Conservation (phyloP, 2,888 invertebrate genomes). For the Metellina segmentata region DNA sequence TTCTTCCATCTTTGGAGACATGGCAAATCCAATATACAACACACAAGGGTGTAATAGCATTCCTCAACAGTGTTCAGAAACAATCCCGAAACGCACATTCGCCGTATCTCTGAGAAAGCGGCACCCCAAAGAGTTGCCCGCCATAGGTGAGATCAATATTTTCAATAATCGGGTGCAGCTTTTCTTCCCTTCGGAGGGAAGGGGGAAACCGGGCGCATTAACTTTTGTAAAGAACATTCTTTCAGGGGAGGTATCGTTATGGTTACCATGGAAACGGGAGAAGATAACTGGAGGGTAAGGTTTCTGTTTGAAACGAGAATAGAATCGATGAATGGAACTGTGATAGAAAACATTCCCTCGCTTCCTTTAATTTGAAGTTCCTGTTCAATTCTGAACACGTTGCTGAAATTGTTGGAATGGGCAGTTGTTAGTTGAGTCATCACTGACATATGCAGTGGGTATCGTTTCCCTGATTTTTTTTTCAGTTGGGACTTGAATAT, state of each 20-base stretch:
- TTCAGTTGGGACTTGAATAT: too few relatives aligned
- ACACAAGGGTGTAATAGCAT: too few relatives aligned
- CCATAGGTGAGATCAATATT: constrained; percentile 67
- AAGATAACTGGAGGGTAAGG: constrained; percentile 44
- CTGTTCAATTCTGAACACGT: neutral
- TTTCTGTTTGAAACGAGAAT: constrained; percentile 47
- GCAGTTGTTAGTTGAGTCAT: too few relatives aligned
- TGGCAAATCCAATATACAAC: too few relatives aligned
- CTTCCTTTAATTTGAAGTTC: neutral
- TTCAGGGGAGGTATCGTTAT: constrained; percentile 64
- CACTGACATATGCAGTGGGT: too few relatives aligned
- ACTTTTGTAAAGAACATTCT: constrained; percentile 74
- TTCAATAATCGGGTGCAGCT: constrained; percentile 70
- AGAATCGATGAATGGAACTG: constrained; percentile 45
- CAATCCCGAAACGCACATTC: too few relatives aligned
- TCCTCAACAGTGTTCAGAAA: too few relatives aligned
- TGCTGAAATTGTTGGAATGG: too few relatives aligned
- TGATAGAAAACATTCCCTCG: neutral
- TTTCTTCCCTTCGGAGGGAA: constrained; percentile 37
- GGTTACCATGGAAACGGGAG: constrained; percentile 65
- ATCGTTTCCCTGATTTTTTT: too few relatives aligned
- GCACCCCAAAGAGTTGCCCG: neutral
- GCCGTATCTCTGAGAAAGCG: neutral
- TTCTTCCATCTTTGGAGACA: too few relatives aligned
- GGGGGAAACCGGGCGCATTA: constrained; percentile 55